Percentiles rank a stretch among this genome's conserved stretches.
These are phyloP conservation scores for Tetrao urogallus DNA, from an alignment of 2,113 vertebrate genomes.

Conservation along the genomic window DNA sequence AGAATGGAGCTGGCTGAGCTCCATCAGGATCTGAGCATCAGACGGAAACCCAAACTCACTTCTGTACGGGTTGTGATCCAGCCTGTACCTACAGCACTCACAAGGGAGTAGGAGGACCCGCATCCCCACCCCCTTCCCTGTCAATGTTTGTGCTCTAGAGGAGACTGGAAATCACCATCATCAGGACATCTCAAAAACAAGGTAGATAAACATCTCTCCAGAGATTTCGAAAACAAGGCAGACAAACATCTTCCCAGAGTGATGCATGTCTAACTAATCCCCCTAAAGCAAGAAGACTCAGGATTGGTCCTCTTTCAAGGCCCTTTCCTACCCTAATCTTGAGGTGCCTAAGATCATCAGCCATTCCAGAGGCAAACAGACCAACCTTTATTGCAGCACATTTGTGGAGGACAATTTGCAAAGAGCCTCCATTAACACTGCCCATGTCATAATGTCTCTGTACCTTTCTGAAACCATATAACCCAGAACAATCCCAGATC, in stretches of 20 bases:
- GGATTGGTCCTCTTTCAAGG: conserved; percentile 36
- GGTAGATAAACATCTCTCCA: neutral
- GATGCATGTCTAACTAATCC: neutral
- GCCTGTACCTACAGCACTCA: neutral
- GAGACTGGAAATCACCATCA: neutral
- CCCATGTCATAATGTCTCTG: neutral
- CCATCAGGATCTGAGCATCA: neutral
- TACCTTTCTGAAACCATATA: neutral
- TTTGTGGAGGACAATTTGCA: neutral
- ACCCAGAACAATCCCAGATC: neutral
- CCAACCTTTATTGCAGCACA: neutral
- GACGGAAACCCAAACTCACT: neutral
- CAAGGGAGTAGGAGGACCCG: neutral
- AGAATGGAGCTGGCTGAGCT: neutral
- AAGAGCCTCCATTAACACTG: neutral
- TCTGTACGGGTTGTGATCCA: neutral
- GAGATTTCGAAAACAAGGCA: neutral
- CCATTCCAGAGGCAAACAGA: neutral
- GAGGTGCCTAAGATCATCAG: neutral
- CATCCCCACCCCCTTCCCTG: neutral
- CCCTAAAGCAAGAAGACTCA: neutral
- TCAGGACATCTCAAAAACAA: neutral
- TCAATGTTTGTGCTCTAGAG: neutral
- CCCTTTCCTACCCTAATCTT: conserved; percentile 18
- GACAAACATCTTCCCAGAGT: conserved; percentile 12